Evolutionary conservation across 2,888 invertebrate species (phyloP), one percentile per base, ranked within the genome.

Genomic region (Copidosoma aretas): DNA sequence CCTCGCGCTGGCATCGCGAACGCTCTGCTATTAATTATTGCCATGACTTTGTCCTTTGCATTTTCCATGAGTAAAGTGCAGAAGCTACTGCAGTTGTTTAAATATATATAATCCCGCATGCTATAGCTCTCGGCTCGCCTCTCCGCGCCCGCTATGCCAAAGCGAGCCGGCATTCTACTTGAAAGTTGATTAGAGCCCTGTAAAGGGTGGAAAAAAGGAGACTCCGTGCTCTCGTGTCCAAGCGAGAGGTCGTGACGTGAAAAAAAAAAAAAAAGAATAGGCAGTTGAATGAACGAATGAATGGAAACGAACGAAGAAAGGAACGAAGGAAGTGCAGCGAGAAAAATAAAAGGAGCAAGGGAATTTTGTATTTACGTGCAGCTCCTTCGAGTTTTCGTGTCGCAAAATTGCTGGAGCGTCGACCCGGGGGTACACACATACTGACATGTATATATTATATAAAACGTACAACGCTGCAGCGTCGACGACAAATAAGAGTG

Each of bases 161-260:
- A 5, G 8, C 32, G 8, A 32, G 3, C 32, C 32, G 8, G 32
- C 32, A 3, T 5, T 60, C 68, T 22, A 68, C 71, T 71, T 49
- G 71, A 71, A 71, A 68, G 71, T 68, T 65, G 68, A 71, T 71
- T 68, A 71, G 63, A 68, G 65, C 54, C 62, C 64, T 64, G 60
- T 67, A 64, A 70, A 67, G 53, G 39, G 46, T 46, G 43, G 46
- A 21, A 39, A 39, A 5, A 43, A 8, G 49, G 41, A 62, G 19
- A 39, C 24, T 52, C 32, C 4, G 32, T 32, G 32, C 4, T 32
- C n/a, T n/a, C n/a, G n/a, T n/a, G n/a, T n/a, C n/a, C n/a, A n/a
- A n/a, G n/a, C n/a, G n/a, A n/a, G n/a, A n/a, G n/a, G n/a, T n/a
- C n/a, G n/a, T n/a, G n/a, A n/a, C n/a, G n/a, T n/a, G n/a, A 41